Base-by-base conservation (phyloP, 1,140 invertebrate genomes). In the Drosophila virilis region DNA sequence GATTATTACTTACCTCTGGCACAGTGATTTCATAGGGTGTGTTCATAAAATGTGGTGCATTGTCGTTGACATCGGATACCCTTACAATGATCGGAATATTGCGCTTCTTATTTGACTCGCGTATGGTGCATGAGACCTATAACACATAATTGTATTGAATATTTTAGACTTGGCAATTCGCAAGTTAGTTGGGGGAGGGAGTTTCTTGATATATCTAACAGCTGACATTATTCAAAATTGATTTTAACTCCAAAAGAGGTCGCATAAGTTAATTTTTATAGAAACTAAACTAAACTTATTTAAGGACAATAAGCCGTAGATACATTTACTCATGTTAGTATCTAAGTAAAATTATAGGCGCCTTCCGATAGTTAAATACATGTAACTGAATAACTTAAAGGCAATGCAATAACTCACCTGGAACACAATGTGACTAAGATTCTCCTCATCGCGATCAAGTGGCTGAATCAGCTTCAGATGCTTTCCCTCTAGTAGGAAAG, bases 61-160 rank as follows among this genome's bases (percentile, higher is more conserved):
- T 98, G 92, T 98, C 97, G 90, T 98, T 98, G 84, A 97, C 95
- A 92, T 98, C 97, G n/a, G 96, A 96, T 61, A 98, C 95, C 91
- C 97, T 94, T 46, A 97, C 97, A 84, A 98, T 97, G 57, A 98
- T 95, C 45, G 97, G 97, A 91, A 98, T 97, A 32, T 95, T 97
- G 66, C 95, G 94, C 82, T 95, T 94, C 90, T 96, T 96, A 85
- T 95, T 95, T 8, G 96, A 95, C 28, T 94, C 93, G 93, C 94
- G 95, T 50, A 97, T 95, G 55, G 96, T 96, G 92, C 97, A 97
- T 46, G 95, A 95, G 74, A 97, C 92, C 96, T 97, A 72, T 77
- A 78, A 76, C 70, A 71, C 77, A 64, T 43, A 57, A 60, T 38
- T 40, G n/a, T 43, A 38, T 35, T 48, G 35, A 59, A 67, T 67